Percentiles rank a stretch among this genome's conserved stretches.
These are phyloP conservation scores for Tauraco hartlaubi DNA, from an alignment of 2,797 vertebrate species.

Conservation along the genomic window DNA sequence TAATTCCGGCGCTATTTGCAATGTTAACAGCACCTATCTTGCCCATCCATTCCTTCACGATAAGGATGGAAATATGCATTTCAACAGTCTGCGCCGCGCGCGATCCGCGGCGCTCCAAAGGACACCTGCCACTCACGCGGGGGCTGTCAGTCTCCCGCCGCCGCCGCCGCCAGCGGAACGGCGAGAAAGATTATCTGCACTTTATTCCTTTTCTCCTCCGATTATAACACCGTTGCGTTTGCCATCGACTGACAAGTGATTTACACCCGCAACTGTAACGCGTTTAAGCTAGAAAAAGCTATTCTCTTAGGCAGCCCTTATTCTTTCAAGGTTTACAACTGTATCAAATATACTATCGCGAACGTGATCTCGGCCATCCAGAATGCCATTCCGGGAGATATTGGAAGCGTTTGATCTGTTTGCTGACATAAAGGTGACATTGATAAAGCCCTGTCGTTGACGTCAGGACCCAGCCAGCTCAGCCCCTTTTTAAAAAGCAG, in stretches of 20 bases:
- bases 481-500: not conserved
- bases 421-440: conserved; percentile 90
- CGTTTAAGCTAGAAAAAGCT: conserved; percentile 86
- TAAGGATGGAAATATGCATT: conserved; percentile 99
- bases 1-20: conserved; percentile 99
- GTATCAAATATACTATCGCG: conserved; percentile 91
- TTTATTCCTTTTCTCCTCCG: conserved; percentile 85
- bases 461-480: conserved; percentile 72
- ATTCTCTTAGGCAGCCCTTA: conserved; percentile 90
- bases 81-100: conserved; percentile 99
- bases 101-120: conserved; percentile 97
- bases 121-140: conserved; percentile 99
- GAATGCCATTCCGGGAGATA: conserved; percentile 89
- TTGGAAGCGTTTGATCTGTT: conserved; percentile 83
- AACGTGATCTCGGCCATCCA: conserved; percentile 86
- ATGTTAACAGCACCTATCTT: conserved; percentile 99
- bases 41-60: conserved; percentile 99
- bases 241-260: conserved; percentile 97
- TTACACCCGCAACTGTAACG: conserved; percentile 92
- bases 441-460: conserved; percentile 85
- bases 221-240: conserved; percentile 91
- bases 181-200: conserved; percentile 98
- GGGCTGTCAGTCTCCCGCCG: conserved; percentile 97
- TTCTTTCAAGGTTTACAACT: conserved; percentile 91
- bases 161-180: conserved; percentile 90